Percentiles rank a stretch among this genome's conserved stretches.
Conservation (phyloP, 2,888 invertebrate genomes). For the Tetranychus truncatus region DNA sequence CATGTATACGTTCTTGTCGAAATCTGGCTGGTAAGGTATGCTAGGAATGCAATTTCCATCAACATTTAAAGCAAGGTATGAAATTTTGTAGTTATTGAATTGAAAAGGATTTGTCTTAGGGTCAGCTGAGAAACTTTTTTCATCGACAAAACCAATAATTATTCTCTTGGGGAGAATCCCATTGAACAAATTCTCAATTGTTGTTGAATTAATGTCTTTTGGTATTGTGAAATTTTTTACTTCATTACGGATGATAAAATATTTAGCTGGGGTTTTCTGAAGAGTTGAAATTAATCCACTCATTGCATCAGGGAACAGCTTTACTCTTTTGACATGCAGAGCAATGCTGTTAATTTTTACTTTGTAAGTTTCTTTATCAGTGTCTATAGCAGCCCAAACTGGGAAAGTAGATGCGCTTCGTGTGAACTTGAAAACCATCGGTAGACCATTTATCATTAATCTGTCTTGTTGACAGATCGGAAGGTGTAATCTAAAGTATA, state of each 20-base stretch:
- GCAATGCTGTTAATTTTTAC: not conserved
- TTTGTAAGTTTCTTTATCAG: not conserved
- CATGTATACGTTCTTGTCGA: not conserved
- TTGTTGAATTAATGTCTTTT: no score
- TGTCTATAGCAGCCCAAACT: not conserved
- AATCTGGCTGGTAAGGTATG: constrained; percentile 6
- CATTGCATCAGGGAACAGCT: not conserved
- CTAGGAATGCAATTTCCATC: constrained; percentile 9
- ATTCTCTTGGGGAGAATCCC: no score
- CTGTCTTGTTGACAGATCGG: not conserved
- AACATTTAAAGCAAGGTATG: not conserved
- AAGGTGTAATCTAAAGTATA: not conserved
- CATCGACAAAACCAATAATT: no score
- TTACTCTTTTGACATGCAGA: not conserved
- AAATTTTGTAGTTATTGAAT: no score
- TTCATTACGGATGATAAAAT: no score
- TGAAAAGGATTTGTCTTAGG: no score
- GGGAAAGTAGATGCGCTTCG: not conserved
- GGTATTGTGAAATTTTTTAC: no score
- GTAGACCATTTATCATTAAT: not conserved
- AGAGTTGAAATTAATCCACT: no score
- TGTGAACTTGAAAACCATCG: not conserved
- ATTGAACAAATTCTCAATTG: no score
- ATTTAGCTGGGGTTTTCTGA: no score
- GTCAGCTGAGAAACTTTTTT: no score